phyloP scores from a whole-genome alignment of 2,113 vertebrate species.

The Amia ocellicauda region DNA sequence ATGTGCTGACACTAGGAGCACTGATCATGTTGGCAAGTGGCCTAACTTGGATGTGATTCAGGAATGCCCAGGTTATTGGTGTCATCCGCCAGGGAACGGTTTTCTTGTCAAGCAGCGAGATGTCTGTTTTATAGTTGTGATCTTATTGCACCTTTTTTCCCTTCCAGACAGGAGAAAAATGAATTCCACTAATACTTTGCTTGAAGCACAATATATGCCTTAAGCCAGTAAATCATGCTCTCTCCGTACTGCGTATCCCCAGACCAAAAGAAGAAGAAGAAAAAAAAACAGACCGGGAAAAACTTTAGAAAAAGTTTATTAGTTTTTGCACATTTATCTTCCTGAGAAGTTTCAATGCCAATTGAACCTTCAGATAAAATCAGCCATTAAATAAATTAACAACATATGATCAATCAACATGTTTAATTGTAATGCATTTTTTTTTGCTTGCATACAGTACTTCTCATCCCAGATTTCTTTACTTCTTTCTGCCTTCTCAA shows the following conservation, averaged over 20 bases:
- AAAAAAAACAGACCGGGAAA: background rate
- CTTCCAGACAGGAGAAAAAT: no score
- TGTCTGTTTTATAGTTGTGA: no score
- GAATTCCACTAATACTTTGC: no score
- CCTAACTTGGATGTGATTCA: no score
- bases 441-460: slow-evolving; percentile 41
- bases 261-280: slow-evolving; percentile 11
- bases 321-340: slow-evolving; percentile 52
- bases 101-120: no score
- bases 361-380: slow-evolving; percentile 30
- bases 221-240: slow-evolving; percentile 26
- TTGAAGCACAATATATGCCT: slow-evolving; percentile 4
- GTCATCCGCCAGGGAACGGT: no score
- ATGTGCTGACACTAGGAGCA: no score
- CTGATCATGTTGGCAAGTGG: no score
- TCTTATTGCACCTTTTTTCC: no score
- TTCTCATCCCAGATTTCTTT: slow-evolving; percentile 26
- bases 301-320: slow-evolving; percentile 57
- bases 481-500: slow-evolving; percentile 28
- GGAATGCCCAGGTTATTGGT: no score
- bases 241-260: no score
- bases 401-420: slow-evolving; percentile 51
- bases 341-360: slow-evolving; percentile 60
- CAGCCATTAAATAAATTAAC: slow-evolving; percentile 57
- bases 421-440: slow-evolving; percentile 32